Percentiles rank a stretch among this genome's conserved stretches.
Conservation (phyloP, 2,888 invertebrate species). For the Allolobophora icterica region DNA sequence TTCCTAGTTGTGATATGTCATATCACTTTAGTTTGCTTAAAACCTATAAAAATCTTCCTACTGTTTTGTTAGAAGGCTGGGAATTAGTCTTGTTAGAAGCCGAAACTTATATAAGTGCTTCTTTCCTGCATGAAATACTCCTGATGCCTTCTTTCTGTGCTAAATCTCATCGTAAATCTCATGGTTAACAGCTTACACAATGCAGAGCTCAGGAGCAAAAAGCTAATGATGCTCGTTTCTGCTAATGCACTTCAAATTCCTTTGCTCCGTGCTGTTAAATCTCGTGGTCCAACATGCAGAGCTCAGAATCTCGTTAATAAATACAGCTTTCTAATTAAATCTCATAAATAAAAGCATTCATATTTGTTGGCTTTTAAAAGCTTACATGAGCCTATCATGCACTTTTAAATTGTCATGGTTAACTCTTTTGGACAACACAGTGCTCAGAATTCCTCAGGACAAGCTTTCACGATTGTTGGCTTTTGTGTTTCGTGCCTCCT, state of each 20-base stretch:
- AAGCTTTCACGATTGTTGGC: not conserved
- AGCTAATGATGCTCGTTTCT: too few species aligned
- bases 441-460: not conserved
- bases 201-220: not conserved
- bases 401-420: too few species aligned
- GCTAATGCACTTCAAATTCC: too few species aligned
- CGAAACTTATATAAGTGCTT: not conserved
- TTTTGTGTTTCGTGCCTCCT: too few species aligned
- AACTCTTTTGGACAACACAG: too few species aligned
- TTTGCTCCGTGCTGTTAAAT: not conserved
- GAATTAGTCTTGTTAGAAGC: not conserved
- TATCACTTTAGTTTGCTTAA: not conserved
- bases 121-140: not conserved
- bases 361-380: not conserved
- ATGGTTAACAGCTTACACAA: not conserved
- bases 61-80: not conserved
- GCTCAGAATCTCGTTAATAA: not conserved
- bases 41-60: not conserved
- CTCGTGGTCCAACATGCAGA: too few species aligned
- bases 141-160: not conserved
- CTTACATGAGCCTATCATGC: not conserved
- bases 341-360: not conserved
- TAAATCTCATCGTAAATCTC: not conserved
- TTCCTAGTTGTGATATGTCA: slow-evolving; percentile 4
- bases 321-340: not conserved